Evolutionary conservation across 2,113 vertebrate species (phyloP), one percentile per base, ranked within the genome.

Genomic region (Excalfactoria chinensis): DNA sequence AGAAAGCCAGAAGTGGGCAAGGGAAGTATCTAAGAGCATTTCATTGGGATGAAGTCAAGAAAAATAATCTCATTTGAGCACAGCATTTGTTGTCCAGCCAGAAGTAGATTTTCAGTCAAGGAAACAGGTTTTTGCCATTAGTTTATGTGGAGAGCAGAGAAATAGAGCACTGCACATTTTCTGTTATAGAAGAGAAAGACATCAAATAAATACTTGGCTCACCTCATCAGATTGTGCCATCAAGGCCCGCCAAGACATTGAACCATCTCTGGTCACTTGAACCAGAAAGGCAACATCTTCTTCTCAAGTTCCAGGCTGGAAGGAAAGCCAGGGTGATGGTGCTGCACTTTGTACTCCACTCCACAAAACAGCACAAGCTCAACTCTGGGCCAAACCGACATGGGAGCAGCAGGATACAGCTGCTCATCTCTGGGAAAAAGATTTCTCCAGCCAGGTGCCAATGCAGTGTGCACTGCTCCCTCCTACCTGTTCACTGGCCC

Each of bases 401-500:
- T 14, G 12, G 0, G 3, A 5, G 53, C 46, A 55, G 23, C 32
- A 44, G 48, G 6, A 63, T 8, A 7, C 17, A 8, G 4, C 8
- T 72, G 7, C 37, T 63, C 18, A 4, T 22, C 25, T 55, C 49
- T 60, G 0, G 1, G 59, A 81, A 68, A 32, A 2, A 2, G 43
- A 59, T 13, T 3, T 81, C 14, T 9, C 19, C 6, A 10, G 4
- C 11, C 1, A 2, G 21, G 7, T 76, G 25, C 25, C 4, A 5
- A 15, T 53, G 41, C 26, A 64, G 11, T 16, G 14, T 4, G 6
- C 6, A 5, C n/a, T 44, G 41, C 46, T 15, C 41, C 18, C 53
- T 87, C 21, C 10, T 13, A 15, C n/a, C 34, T 1, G 0, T 9
- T 9, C 3, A 7, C 1, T 3, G 41, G 17, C 0, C 2, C 13